Conservation (phyloP, 35 echinoderm and acorn worm species). For the Anneissia japonica region DNA sequence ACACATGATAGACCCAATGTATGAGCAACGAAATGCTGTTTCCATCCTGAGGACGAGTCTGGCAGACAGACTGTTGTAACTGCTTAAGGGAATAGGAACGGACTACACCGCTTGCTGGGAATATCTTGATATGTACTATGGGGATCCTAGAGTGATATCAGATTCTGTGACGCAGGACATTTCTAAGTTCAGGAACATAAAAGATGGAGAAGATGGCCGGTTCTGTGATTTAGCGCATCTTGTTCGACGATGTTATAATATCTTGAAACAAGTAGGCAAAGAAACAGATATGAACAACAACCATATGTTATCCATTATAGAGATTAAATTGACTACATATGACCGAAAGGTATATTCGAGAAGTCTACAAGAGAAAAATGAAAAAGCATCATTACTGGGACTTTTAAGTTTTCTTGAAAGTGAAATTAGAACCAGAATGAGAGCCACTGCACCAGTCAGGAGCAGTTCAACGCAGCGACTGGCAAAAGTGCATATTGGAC, state of each 20-base stretch:
- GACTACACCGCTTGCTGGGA: conserved; percentile 35
- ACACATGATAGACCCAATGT: conserved; percentile 1
- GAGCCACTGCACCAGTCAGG: conserved; percentile 6
- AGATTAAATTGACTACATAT: neutral
- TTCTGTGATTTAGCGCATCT: conserved; percentile 38
- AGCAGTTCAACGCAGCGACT: neutral
- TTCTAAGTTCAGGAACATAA: neutral
- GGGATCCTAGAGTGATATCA: conserved; percentile 37
- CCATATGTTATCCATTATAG: conserved; percentile 21
- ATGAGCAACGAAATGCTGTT: neutral
- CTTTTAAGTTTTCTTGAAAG: neutral
- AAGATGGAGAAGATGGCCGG: neutral
- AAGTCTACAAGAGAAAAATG: neutral
- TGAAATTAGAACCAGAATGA: conserved; percentile 34
- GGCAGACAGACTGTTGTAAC: conserved; percentile 4
- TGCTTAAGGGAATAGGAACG: conserved; percentile 12
- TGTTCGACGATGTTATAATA: conserved; percentile 21
- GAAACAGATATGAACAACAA: neutral
- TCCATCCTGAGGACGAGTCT: conserved; percentile 9
- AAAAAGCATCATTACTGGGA: neutral
- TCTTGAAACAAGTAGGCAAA: neutral
- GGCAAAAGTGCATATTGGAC: neutral
- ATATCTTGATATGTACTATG: conserved; percentile 25
- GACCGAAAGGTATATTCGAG: conserved; percentile 28
- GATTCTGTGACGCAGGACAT: conserved; percentile 34